These are phyloP conservation scores for Troides aeacus DNA, from an alignment of 2,888 invertebrate genomes.

Conservation along the genomic window DNA sequence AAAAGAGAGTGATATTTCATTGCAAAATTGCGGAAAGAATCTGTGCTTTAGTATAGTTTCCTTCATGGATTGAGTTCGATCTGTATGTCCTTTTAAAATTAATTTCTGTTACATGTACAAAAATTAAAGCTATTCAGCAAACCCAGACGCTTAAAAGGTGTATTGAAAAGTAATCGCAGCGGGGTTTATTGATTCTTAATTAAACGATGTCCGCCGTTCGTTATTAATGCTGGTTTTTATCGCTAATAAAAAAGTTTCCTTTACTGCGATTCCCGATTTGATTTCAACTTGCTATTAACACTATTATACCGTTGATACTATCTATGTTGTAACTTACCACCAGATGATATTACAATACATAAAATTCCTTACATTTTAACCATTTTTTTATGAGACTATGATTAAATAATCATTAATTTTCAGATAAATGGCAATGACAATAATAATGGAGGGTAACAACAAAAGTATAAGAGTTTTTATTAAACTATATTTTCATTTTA, in stretches of 20 bases:
- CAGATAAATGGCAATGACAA: too few relatives aligned
- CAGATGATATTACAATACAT: too few relatives aligned
- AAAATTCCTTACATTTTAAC: too few relatives aligned
- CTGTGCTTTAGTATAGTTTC: neutral
- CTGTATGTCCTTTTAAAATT: neutral
- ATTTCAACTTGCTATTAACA: neutral
- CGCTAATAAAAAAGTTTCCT: slow-evolving; percentile 17
- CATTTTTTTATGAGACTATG: too few relatives aligned
- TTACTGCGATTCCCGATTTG: neutral
- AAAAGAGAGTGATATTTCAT: neutral
- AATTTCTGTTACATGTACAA: neutral
- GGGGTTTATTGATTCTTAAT: slow-evolving; percentile 24
- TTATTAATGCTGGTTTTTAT: slow-evolving; percentile 25
- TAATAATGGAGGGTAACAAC: too few relatives aligned
- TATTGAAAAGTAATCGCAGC: slow-evolving; percentile 19
- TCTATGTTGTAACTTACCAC: too few relatives aligned
- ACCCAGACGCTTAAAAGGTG: slow-evolving; percentile 10
- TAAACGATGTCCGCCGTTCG: slow-evolving; percentile 22
- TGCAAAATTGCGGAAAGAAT: too few relatives aligned
- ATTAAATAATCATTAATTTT: too few relatives aligned
- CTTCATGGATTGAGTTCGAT: neutral
- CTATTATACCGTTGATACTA: neutral
- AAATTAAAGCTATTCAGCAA: slow-evolving; percentile 8
- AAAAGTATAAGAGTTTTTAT: too few relatives aligned
- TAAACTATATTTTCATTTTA: too few relatives aligned